Evolutionary conservation across 1,140 invertebrate genomes (phyloP), one percentile per base, ranked within the genome.

Genomic region (Drosophila bipectinata): DNA sequence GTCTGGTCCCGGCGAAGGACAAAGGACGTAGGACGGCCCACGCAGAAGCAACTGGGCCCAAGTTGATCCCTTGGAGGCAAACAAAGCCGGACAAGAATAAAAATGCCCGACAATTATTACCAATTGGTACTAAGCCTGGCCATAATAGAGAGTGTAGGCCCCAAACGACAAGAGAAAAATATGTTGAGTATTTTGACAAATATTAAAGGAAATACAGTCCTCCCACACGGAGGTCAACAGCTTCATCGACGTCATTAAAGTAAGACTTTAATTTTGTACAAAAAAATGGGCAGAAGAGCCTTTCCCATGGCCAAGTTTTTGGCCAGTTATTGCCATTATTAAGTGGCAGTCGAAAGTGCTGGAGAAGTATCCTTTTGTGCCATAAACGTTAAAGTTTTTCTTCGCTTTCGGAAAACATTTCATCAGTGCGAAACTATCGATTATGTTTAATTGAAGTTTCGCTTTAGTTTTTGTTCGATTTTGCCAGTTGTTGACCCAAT

Each of bases 181-280:
- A 73, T 71, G 59, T 51, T 51, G 26, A 21, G 56, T 52, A 47
- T 62, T 66, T 74, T 34, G 41, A 34, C 39, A 57, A 61, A 61
- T 55, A 69, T 57, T 57, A 45, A 30, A 62, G 66, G 45, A 12
- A 21, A 39, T 4, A 44, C 49, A 45, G 54, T 30, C 72, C 60
- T 34, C 44, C 66, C 64, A 55, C 48, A 71, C 26, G 59, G 75
- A 62, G 72, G 72, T 64, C 66, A 82, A 88, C 82, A 82, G 75
- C 71, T 87, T 80, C 72, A 87, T 87, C 83, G 79, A 87, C 72
- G 82, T 87, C 83, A 77, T 57, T 26, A 75, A 83, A 79, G 64
- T 71, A 57, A 81, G 49, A 37, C 10, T 72, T 69, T 71, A 81
- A 63, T 53, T 49, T 48, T 71, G 77, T 60, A 85, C 72, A 66